Conservation (phyloP, 2,797 vertebrate species). For the Salmo trutta region DNA sequence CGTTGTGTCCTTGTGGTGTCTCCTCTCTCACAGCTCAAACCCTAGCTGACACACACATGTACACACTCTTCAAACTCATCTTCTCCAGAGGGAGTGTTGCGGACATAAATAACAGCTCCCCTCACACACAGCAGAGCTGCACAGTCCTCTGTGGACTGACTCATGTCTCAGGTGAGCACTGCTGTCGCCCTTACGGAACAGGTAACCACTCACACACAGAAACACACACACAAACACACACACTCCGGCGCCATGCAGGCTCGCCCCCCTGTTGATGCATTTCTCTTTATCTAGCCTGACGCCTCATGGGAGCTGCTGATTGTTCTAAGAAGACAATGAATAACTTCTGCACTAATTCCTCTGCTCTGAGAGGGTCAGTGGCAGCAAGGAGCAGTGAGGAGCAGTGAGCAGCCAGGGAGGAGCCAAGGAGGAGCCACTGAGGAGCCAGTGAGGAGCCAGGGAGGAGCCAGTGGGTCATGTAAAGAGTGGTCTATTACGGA, state of each 20-base stretch:
- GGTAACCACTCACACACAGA: conserved; percentile 30
- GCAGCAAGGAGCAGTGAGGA: not conserved
- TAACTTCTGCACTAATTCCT: conserved; percentile 36
- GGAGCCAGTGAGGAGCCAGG: too few relatives aligned
- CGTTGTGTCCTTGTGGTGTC: conserved; percentile 61
- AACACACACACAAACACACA: conserved; percentile 27
- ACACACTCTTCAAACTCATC: conserved; percentile 58
- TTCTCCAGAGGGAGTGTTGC: conserved; percentile 56
- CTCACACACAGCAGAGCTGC: conserved; percentile 22
- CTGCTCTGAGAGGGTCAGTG: conserved; percentile 30
- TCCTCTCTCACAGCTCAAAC: conserved; percentile 62
- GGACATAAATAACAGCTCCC: conserved; percentile 67
- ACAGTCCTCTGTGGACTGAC: conserved; percentile 55
- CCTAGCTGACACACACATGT: conserved; percentile 43
- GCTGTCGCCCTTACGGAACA: conserved; percentile 40
- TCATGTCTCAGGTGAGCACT: conserved; percentile 61
- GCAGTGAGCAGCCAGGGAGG: not conserved
- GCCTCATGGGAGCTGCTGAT: conserved; percentile 35
- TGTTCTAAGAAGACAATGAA: conserved; percentile 21
- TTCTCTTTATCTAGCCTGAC: conserved; percentile 45
- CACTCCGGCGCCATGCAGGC: not conserved
- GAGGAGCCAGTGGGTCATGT: not conserved
- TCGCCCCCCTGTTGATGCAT: conserved; percentile 43
- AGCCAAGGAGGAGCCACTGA: too few relatives aligned
- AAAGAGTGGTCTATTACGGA: conserved; percentile 31